Evolutionary conservation across 2,888 invertebrate species (phyloP), one percentile per base, ranked within the genome.

Genomic region (Stenotaenia linearis): DNA sequence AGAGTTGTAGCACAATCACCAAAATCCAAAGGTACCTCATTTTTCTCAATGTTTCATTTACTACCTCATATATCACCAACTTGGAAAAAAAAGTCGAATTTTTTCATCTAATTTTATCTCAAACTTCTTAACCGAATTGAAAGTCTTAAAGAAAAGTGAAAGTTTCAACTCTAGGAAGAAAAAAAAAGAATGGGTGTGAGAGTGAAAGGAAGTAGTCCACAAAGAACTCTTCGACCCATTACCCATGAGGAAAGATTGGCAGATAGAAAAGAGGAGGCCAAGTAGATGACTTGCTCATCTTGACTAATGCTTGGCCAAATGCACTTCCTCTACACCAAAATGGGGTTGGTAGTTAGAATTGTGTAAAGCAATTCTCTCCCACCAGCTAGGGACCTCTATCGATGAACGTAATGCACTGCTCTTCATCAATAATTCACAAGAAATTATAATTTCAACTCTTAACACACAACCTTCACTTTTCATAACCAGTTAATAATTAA

Each of bases 1-100:
- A 89, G 91, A 80, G 92, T 93, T 10, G 91, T 92, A 45, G 92
- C 92, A 1, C 91, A 93, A 40, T 89, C 92, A 23, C 93, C 93
- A 0, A 90, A 91, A 74, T 91, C 91, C 84, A 91, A 91, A 81
- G 85, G 86, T 86, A 81, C 76, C 15, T 4, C 0, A 32, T 32
- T 9, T 6, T 4, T 9, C 32, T 32, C 4, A 6, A 18, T 56
- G 61, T 21, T 7, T 10, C 4, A 18, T 56, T 10, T 56, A 56
- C 4, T 21, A 56, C 23, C 12, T 10, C 18, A 10, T 56, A 56
- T 56, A 56, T 6, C 18, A 21, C 21, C n/a, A n/a, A n/a, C n/a
- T n/a, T n/a, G n/a, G n/a, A n/a, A n/a, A n/a, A n/a, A n/a, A n/a
- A n/a, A n/a, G n/a, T n/a, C n/a, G n/a, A n/a, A n/a, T n/a, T n/a